Percentiles rank a stretch among this genome's conserved stretches.
Evolutionary conservation across 2,797 vertebrate genomes (phyloP).

Genomic region (Acanthiza pusilla): DNA sequence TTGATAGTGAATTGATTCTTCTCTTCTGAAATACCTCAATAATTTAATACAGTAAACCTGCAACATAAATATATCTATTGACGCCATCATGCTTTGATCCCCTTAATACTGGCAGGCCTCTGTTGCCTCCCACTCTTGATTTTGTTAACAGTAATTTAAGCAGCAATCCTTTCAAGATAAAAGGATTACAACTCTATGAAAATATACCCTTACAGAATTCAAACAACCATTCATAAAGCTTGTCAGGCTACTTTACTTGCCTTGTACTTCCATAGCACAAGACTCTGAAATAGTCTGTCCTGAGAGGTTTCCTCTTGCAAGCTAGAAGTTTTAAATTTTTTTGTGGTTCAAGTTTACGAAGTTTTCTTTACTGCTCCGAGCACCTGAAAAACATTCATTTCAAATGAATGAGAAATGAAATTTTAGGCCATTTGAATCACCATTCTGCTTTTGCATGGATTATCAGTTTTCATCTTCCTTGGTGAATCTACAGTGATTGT

Average conservation of each 20-base stretch:
- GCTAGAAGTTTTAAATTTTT: background rate
- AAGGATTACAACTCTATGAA: slow-evolving; percentile 15
- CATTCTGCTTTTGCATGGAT: background rate
- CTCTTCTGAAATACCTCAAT: background rate
- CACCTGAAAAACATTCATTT: background rate
- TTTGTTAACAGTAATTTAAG: slow-evolving; percentile 24
- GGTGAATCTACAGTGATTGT: background rate
- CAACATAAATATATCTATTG: slow-evolving; percentile 1
- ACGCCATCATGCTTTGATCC: slow-evolving; percentile 5
- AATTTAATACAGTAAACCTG: background rate
- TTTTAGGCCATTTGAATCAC: background rate
- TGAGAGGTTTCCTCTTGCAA: accelerated
- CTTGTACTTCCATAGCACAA: accelerated
- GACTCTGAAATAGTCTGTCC: background rate
- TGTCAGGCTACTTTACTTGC: background rate
- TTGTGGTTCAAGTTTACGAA: background rate
- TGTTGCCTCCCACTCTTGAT: slow-evolving; percentile 12
- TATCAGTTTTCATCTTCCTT: background rate
- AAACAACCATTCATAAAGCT: background rate
- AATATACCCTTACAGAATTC: background rate
- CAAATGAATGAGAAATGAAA: background rate
- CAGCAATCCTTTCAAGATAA: background rate
- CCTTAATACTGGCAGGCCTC: background rate
- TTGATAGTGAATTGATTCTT: background rate
- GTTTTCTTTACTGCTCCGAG: background rate